Percentiles rank a stretch among this genome's conserved stretches.
These are phyloP conservation scores for Balaenoptera acutorostrata DNA, from an alignment of 2,113 vertebrate genomes.

Conservation along the genomic window DNA sequence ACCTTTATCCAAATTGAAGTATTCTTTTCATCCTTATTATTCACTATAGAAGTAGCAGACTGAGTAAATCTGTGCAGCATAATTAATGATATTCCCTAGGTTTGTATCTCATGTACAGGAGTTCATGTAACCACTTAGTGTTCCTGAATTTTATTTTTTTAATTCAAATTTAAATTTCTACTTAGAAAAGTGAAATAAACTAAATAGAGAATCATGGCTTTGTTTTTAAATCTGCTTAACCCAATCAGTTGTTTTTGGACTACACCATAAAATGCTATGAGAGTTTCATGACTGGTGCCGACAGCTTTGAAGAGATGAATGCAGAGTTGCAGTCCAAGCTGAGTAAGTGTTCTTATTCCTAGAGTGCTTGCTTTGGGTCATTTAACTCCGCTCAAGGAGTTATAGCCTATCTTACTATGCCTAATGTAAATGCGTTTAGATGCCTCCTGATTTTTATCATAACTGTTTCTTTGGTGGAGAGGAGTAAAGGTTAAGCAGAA, in stretches of 20 bases:
- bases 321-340: conserved; percentile 83
- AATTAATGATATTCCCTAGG: not conserved
- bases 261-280: conserved; percentile 89
- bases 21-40: not conserved
- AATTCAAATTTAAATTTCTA: conserved; percentile 14
- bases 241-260: conserved; percentile 88
- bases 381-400: not conserved
- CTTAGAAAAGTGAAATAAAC: conserved; percentile 21
- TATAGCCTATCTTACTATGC: not conserved
- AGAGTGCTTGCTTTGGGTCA: not conserved
- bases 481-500: not conserved
- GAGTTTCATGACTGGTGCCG: conserved; percentile 91
- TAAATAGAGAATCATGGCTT: not conserved
- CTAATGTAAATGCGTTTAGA: not conserved
- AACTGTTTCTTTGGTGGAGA: not conserved
- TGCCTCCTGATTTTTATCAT: not conserved
- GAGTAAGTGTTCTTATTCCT: conserved; percentile 82
- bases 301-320: conserved; percentile 91
- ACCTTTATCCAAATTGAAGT: not conserved
- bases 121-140: not conserved
- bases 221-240: conserved; percentile 34
- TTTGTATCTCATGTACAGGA: not conserved
- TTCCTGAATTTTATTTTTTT: not conserved
- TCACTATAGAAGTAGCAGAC: not conserved
- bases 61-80: not conserved